phyloP scores from a whole-genome alignment of 2,797 vertebrate species.

The Bovichtus diacanthus region DNA sequence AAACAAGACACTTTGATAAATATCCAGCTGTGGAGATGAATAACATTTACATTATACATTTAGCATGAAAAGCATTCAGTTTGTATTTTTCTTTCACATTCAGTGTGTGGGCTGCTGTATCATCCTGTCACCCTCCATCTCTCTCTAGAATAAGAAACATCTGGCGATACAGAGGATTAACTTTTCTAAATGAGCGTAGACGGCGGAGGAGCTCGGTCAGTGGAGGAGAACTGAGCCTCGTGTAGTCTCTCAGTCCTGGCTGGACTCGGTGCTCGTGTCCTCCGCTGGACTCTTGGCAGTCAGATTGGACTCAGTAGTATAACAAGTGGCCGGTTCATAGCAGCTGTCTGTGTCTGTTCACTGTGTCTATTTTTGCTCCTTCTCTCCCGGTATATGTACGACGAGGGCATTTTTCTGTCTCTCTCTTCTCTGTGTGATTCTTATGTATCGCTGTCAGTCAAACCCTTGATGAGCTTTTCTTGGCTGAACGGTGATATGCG shows the following conservation, averaged over 20 bases:
- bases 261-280: not conserved
- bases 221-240: conserved; percentile 7
- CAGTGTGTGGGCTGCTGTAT: not conserved
- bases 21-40: not conserved
- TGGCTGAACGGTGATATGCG: too few species aligned
- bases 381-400: too few species aligned
- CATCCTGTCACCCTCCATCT: not conserved
- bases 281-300: not conserved
- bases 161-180: not conserved
- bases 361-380: not conserved
- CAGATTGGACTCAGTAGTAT: not conserved
- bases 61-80: not conserved
- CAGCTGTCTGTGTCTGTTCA: not conserved
- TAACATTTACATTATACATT: not conserved
- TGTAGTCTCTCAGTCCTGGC: not conserved
- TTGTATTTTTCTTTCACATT: rapidly evolving
- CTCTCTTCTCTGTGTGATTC: too few species aligned
- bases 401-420: too few species aligned
- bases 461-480: too few species aligned
- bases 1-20: not conserved
- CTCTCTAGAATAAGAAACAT: not conserved
- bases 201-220: not conserved
- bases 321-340: not conserved
- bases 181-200: conserved; percentile 6
- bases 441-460: too few species aligned